Percentiles rank a stretch among this genome's conserved stretches.
Evolutionary conservation across 2,797 vertebrate genomes (phyloP).

Genomic region (Cyprinodon diabolis): DNA sequence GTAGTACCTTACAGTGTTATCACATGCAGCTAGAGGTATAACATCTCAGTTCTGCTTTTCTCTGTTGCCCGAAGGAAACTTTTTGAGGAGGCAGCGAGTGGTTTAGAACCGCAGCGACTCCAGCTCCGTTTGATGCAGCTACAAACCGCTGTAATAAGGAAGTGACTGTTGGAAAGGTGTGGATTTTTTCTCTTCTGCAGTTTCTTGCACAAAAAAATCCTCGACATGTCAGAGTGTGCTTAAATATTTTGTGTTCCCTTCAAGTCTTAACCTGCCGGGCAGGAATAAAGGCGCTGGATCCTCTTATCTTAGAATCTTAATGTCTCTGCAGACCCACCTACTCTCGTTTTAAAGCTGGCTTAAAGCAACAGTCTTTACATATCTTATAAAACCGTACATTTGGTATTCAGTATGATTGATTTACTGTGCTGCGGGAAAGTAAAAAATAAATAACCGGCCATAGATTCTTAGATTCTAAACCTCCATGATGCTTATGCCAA

Average conservation of each 20-base stretch:
- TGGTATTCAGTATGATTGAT: neutral
- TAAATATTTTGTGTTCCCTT: conserved; percentile 51
- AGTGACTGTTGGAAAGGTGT: conserved; percentile 4
- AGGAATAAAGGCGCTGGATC: conserved; percentile 19
- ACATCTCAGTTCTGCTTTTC: neutral
- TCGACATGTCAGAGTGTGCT: conserved; percentile 45
- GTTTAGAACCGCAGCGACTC: neutral
- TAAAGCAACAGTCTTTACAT: conserved; percentile 1
- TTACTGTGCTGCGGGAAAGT: neutral
- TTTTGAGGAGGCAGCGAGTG: neutral
- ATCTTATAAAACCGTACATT: neutral
- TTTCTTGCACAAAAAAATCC: conserved; percentile 11
- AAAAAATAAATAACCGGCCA: too few relatives aligned
- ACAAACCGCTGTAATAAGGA: neutral
- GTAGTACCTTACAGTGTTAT: neutral
- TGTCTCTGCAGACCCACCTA: conserved; percentile 49
- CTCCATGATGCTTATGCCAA: neutral
- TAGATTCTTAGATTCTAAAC: too few relatives aligned
- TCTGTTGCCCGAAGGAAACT: neutral
- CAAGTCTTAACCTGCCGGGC: conserved; percentile 72
- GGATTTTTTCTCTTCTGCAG: conserved; percentile 27
- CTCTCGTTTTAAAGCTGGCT: conserved; percentile 14
- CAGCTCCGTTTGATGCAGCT: neutral
- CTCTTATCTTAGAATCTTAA: conserved; percentile 59
- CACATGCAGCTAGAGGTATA: neutral